Evolutionary conservation across 1,140 invertebrate genomes (phyloP), one percentile per base, ranked within the genome.

Genomic region (Cydia strobilella): DNA sequence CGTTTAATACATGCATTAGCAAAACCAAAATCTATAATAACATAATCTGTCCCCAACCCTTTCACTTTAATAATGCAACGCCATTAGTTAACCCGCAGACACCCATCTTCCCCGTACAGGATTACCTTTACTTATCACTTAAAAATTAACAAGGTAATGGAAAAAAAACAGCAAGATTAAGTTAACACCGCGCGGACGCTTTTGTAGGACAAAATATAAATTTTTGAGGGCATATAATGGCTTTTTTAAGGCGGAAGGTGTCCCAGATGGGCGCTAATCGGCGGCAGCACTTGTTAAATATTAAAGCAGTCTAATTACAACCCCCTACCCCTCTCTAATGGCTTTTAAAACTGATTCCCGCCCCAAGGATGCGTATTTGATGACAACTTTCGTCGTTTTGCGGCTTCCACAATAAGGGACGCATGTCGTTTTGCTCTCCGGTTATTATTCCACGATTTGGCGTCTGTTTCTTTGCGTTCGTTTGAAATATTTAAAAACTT

Each of bases 301-400:
- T 92, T 92, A 92, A 92, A 87, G 90, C 87, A 84, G 83, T 88
- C 88, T 92, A 92, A 92, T 92, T 92, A 91, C 89, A 84, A 77
- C 83, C 80, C 83, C 83, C 82, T 75, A 79, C 79, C 83, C 82
- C 87, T 83, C 86, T 84, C 86, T 92, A 92, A 92, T 92, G 89
- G 90, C 87, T 92, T 92, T 92, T 91, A 92, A 92, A 92, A 92
- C 89, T 92, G 90, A 92, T 91, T 92, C 89, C 89, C 87, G 85
- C 88, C 89, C 82, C 77, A 80, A 90, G 86, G 89, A 92, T 92
- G 90, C 84, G 90, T 89, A 91, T 92, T 92, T 92, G 90, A 92
- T 92, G 90, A 92, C 90, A 91, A 90, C 85, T 91, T 84, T 85
- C 83, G 78, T 80, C 84, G 82, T 85, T 86, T 83, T 79, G 78